These are phyloP conservation scores for Bombus pascuorum DNA, from an alignment of 1,140 invertebrate species.

Conservation along the genomic window DNA sequence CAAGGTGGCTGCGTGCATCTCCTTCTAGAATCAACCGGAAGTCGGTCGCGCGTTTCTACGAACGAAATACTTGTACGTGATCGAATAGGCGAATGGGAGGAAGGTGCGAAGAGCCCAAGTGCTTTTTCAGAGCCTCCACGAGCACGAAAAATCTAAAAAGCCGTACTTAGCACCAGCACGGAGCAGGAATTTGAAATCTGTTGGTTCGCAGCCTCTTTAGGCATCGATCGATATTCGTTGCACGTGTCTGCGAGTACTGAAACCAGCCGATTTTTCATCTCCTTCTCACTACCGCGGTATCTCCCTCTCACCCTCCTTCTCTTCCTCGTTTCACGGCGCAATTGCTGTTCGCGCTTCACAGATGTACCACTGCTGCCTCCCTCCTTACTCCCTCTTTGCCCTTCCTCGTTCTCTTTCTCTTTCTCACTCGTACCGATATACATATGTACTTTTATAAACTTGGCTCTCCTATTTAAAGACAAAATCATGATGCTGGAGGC, in stretches of 20 bases:
- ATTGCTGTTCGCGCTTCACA: background rate
- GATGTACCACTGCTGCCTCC: too few species aligned
- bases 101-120: too few species aligned
- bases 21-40: too few species aligned
- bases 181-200: conserved; percentile 35
- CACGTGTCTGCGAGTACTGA: conserved; percentile 63
- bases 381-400: background rate
- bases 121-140: too few species aligned
- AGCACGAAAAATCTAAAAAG: too few species aligned
- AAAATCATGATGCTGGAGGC: conserved; percentile 93
- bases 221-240: conserved; percentile 71
- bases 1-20: too few species aligned
- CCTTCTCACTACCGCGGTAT: background rate
- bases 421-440: background rate
- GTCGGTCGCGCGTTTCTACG: too few species aligned
- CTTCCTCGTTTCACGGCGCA: background rate
- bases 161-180: background rate
- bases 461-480: conserved; percentile 78
- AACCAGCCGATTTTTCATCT: conserved; percentile 31
- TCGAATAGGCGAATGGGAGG: too few species aligned
- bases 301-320: too few species aligned
- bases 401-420: background rate
- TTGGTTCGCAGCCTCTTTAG: conserved; percentile 64
- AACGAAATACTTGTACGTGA: too few species aligned
- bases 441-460: background rate